Percentiles rank a stretch among this genome's conserved stretches.
These are phyloP conservation scores for Mimumesa dahlbomi DNA, from an alignment of 2,888 invertebrate species.

Conservation along the genomic window DNA sequence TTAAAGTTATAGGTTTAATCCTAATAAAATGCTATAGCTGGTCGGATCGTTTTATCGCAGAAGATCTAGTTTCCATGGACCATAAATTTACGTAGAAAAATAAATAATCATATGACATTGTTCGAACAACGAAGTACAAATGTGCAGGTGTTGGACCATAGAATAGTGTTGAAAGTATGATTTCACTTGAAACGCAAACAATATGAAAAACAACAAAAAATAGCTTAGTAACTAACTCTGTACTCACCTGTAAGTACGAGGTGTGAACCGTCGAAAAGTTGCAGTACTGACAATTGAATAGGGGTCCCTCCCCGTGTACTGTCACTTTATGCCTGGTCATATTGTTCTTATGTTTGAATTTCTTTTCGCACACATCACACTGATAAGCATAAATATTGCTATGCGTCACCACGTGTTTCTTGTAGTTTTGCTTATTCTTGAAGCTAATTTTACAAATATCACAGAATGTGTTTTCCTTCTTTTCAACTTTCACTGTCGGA, in stretches of 20 bases:
- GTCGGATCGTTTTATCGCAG: no score
- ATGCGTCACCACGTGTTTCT: slow-evolving; percentile 24
- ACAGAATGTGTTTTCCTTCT: slow-evolving; percentile 5
- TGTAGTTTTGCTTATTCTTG: slow-evolving; percentile 1
- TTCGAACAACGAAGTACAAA: no score
- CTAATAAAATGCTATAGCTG: no score
- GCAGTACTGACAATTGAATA: slow-evolving; percentile 55
- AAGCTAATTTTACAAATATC: slow-evolving; percentile 11
- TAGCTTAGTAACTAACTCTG: no score
- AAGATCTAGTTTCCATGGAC: no score
- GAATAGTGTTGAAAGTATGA: no score
- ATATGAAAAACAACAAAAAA: no score
- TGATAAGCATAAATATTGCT: slow-evolving; percentile 31
- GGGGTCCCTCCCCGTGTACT: slow-evolving; percentile 40
- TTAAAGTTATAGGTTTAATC: no score
- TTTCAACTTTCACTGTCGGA: neutral
- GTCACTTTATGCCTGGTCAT: slow-evolving; percentile 52
- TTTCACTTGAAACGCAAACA: no score
- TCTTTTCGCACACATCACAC: slow-evolving; percentile 52
- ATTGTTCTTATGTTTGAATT: slow-evolving; percentile 56
- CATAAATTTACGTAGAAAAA: no score
- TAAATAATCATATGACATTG: no score
- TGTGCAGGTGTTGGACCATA: no score
- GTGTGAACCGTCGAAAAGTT: slow-evolving; percentile 32
- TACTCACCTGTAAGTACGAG: slow-evolving; percentile 28